These are phyloP conservation scores for Abscondita cerata DNA, from an alignment of 2,888 invertebrate species.

Conservation along the genomic window DNA sequence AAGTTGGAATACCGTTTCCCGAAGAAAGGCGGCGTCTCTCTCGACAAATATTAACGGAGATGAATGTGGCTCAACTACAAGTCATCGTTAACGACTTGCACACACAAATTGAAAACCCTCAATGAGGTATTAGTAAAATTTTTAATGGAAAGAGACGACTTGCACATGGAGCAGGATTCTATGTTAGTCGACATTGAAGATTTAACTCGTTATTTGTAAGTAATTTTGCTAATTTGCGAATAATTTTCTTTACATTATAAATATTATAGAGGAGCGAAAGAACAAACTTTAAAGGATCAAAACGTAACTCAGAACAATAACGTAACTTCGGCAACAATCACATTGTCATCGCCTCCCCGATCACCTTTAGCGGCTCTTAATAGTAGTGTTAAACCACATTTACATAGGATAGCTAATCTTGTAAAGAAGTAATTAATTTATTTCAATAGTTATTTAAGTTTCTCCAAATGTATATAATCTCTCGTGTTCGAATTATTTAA, in stretches of 20 bases:
- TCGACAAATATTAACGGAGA: conserved; percentile 85
- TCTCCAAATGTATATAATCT: conserved; percentile 29
- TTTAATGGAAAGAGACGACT: conserved; percentile 90
- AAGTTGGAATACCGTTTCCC: conserved; percentile 84
- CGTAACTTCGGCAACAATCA: conserved; percentile 48
- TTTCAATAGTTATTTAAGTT: conserved; percentile 14
- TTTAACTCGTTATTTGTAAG: conserved; percentile 87
- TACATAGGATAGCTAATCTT: conserved; percentile 59
- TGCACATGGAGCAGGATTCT: conserved; percentile 98
- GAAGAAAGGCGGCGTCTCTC: conserved; percentile 84
- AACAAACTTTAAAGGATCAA: conserved; percentile 60
- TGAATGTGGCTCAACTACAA: conserved; percentile 93
- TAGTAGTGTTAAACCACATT: conserved; percentile 57
- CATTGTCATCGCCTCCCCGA: conserved; percentile 54
- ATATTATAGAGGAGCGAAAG: conserved; percentile 61
- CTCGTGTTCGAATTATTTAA: conserved; percentile 26
- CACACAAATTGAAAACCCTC: conserved; percentile 88
- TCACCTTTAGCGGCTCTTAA: conserved; percentile 56
- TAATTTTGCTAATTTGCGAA: conserved; percentile 36
- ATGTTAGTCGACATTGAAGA: conserved; percentile 98
- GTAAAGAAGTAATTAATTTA: conserved; percentile 56
- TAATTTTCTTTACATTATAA: conserved; percentile 22
- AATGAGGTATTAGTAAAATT: conserved; percentile 91
- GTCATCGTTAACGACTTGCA: conserved; percentile 95
- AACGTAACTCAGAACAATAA: conserved; percentile 52